phyloP scores from a whole-genome alignment of 2,113 vertebrate species.

The Sebastes schlegelii region DNA sequence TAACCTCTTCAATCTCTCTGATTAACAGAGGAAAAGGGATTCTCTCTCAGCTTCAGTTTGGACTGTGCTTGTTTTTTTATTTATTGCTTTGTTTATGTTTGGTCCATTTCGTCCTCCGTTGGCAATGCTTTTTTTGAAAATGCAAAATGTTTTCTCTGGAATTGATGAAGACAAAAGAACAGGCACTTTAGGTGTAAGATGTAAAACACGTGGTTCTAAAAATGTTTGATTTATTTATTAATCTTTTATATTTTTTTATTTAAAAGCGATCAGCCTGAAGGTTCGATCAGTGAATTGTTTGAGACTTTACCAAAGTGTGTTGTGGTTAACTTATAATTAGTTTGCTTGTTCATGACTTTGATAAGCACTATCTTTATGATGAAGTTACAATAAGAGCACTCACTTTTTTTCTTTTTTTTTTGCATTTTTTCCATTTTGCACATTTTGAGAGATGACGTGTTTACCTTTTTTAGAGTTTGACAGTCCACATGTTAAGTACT shows the following conservation, averaged over 20 bases:
- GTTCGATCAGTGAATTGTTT: slow-evolving; percentile 59
- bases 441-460: slow-evolving; percentile 87
- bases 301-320: slow-evolving; percentile 92
- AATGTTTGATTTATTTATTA: slow-evolving; percentile 78
- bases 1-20: slow-evolving; percentile 84
- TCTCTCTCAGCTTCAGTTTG: slow-evolving; percentile 84
- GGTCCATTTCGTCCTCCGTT: slow-evolving; percentile 58
- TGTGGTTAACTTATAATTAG: slow-evolving; percentile 84
- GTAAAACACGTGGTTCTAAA: slow-evolving; percentile 67
- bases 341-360: slow-evolving; percentile 78
- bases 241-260: slow-evolving; percentile 59
- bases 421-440: slow-evolving; percentile 94
- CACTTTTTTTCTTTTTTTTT: slow-evolving; percentile 79
- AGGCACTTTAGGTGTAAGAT: slow-evolving; percentile 85
- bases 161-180: slow-evolving; percentile 81
- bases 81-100: slow-evolving; percentile 62
- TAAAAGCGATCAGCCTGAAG: slow-evolving; percentile 30
- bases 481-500: slow-evolving; percentile 87
- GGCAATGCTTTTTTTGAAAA: slow-evolving; percentile 77
- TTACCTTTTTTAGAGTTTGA: slow-evolving; percentile 79
- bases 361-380: slow-evolving; percentile 86
- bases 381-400: slow-evolving; percentile 74
- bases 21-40: slow-evolving; percentile 65
- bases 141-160: slow-evolving; percentile 80
- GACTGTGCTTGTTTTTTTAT: slow-evolving; percentile 76